Conservation (phyloP, 2,888 invertebrate genomes). For the Stenodema calcarata region DNA sequence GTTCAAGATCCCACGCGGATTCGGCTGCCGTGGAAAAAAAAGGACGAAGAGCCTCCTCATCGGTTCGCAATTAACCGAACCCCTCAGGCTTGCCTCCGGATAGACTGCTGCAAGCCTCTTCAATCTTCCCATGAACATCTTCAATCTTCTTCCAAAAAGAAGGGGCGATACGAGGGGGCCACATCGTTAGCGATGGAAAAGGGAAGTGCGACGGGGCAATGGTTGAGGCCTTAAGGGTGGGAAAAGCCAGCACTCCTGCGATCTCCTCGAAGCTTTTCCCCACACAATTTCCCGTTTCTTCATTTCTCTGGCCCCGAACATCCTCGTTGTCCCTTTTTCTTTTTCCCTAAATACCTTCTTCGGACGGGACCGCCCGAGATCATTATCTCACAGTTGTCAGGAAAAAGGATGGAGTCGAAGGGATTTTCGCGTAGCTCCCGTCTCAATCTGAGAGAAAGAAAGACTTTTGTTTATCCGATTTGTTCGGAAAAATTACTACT, state of each 20-base stretch:
- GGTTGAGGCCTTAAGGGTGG: neutral
- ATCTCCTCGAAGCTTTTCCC: neutral
- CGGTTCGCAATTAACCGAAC: constrained; percentile 38
- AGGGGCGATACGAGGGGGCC: neutral
- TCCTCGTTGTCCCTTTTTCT: neutral
- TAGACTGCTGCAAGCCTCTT: constrained; percentile 18
- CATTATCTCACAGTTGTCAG: neutral
- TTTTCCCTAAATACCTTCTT: neutral
- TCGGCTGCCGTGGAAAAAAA: neutral
- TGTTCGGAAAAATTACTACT: neutral
- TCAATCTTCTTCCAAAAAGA: constrained; percentile 37
- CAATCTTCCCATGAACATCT: constrained; percentile 43
- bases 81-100: neutral
- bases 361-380: neutral
- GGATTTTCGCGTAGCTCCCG: neutral
- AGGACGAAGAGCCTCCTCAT: neutral
- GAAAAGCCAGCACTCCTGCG: neutral
- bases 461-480: neutral
- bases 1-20: constrained; percentile 32
- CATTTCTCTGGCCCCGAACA: neutral
- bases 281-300: neutral
- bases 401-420: neutral
- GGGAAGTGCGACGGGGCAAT: neutral
- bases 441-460: neutral
- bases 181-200: constrained; percentile 19